Evolutionary conservation across 2,888 invertebrate species (phyloP).

Genomic region (Drosophila hamatofila): DNA sequence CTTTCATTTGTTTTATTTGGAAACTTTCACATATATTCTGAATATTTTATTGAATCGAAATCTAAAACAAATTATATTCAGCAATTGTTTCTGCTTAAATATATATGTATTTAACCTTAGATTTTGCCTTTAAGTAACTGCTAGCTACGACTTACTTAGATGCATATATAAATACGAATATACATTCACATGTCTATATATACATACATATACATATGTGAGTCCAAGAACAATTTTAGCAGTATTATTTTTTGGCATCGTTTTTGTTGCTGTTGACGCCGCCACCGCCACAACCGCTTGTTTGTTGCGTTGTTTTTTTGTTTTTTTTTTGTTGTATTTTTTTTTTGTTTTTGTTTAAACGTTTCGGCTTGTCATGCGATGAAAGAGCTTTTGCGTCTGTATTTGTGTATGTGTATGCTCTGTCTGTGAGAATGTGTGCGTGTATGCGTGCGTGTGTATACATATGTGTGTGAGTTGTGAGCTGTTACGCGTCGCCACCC

Average conservation of each 20-base stretch:
- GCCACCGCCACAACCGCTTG: slow-evolving; percentile 24
- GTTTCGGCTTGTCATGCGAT: slow-evolving; percentile 75
- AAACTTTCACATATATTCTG: too few species aligned
- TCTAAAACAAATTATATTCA: too few species aligned
- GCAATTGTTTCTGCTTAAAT: too few species aligned
- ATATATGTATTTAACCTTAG: too few species aligned
- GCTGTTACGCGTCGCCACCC: slow-evolving; percentile 83
- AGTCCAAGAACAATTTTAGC: slow-evolving; percentile 42
- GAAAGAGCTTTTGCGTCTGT: slow-evolving; percentile 62
- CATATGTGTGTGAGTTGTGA: slow-evolving; percentile 46
- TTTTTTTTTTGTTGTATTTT: slow-evolving; percentile 12
- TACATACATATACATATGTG: neutral
- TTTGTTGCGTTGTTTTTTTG: slow-evolving; percentile 25
- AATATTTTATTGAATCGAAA: too few species aligned
- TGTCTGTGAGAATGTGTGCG: slow-evolving; percentile 3
- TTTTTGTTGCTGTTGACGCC: slow-evolving; percentile 38
- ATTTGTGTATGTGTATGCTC: slow-evolving; percentile 9
- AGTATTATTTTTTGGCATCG: slow-evolving; percentile 30
- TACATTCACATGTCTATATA: slow-evolving; percentile 7
- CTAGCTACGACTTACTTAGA: too few species aligned
- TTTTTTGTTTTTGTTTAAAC: slow-evolving; percentile 62
- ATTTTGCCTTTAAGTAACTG: too few species aligned
- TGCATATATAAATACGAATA: too few species aligned
- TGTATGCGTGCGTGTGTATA: neutral
- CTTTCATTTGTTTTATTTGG: too few species aligned